Conservation (phyloP, 2,797 vertebrate species). For the Cryptoprocta ferox region DNA sequence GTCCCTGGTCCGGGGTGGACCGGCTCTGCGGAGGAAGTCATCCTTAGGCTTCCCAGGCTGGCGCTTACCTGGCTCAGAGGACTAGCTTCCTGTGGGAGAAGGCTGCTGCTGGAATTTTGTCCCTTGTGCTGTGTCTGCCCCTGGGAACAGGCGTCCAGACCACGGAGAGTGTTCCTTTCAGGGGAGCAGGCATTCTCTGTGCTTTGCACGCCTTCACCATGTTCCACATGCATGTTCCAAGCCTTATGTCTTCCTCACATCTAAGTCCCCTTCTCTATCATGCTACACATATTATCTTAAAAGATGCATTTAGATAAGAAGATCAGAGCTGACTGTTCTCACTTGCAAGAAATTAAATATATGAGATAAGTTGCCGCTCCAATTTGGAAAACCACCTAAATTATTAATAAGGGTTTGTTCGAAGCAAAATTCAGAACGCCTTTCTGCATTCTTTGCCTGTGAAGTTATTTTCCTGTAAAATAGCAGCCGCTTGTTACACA, state of each 20-base stretch:
- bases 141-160: not conserved
- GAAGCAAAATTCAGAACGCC: slow-evolving; percentile 84
- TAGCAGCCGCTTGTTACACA: slow-evolving; percentile 84
- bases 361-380: slow-evolving; percentile 83
- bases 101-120: not conserved
- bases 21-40: fast-evolving
- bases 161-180: not conserved
- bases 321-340: slow-evolving; percentile 82
- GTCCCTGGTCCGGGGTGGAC: too few relatives aligned
- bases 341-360: slow-evolving; percentile 86
- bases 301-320: slow-evolving; percentile 84
- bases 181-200: not conserved
- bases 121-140: not conserved
- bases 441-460: slow-evolving; percentile 86
- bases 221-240: not conserved
- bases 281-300: slow-evolving; percentile 79
- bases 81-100: not conserved
- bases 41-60: not conserved
- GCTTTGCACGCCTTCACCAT: fast-evolving
- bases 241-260: not conserved
- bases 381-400: slow-evolving; percentile 85
- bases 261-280: not conserved
- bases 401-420: slow-evolving; percentile 88
- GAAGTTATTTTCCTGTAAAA: slow-evolving; percentile 88
- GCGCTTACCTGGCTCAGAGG: not conserved